Conservation (phyloP, 2,113 vertebrate genomes). For the Mus spicilegus region DNA sequence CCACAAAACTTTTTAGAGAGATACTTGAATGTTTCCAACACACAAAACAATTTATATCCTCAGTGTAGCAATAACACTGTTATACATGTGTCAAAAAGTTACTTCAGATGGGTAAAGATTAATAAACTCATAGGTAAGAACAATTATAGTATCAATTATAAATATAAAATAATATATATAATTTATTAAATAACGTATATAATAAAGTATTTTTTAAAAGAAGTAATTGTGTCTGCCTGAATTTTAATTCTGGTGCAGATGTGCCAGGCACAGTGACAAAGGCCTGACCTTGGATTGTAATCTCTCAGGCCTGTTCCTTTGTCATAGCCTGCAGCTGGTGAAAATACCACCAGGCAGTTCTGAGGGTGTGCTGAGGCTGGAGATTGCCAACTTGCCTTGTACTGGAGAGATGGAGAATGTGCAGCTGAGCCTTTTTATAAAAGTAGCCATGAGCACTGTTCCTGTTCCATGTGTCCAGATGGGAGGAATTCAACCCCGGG, state of each 20-base stretch:
- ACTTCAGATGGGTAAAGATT: not conserved
- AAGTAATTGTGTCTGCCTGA: not conserved
- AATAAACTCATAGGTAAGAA: not conserved
- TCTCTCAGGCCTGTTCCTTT: not conserved
- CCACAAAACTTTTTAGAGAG: not conserved
- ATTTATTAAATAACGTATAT: too few species aligned
- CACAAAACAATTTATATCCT: not conserved
- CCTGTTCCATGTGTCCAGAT: not conserved
- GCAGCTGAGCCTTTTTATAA: not conserved
- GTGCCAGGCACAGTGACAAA: not conserved
- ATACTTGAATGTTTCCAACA: not conserved
- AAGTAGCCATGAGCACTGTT: not conserved
- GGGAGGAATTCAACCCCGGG: slow-evolving; percentile 14
- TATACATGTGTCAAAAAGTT: not conserved
- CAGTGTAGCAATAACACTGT: not conserved
- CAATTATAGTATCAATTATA: not conserved
- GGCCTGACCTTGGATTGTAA: not conserved
- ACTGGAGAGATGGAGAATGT: not conserved
- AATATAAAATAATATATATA: not conserved
- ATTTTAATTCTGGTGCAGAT: not conserved
- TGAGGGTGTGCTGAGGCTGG: not conserved
- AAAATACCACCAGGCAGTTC: not conserved
- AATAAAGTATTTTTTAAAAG: not conserved
- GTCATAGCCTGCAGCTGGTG: not conserved
- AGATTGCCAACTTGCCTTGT: not conserved